Base-by-base conservation (phyloP, 2,888 invertebrate genomes). In the Mystacides longicornis region DNA sequence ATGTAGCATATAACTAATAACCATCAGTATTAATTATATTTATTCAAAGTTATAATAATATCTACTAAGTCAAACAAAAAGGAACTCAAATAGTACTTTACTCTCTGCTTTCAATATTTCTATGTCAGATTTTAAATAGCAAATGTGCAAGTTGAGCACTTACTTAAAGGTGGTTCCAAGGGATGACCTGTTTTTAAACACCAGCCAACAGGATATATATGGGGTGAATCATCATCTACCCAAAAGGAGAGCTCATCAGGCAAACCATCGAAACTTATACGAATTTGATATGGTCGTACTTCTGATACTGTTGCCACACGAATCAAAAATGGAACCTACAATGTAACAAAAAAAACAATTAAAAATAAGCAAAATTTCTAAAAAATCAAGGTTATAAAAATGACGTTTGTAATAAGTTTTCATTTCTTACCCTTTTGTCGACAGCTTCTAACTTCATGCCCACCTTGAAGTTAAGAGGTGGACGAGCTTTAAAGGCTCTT, bases 171-270 rank as follows among this genome's bases (percentile, higher is more conserved):
- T 9, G 89, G 84, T 68, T 93, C 89, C 22, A 95, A 72, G 0
- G 88, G 87, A 69, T 95, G 94, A 1, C 86, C 87, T 1, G 93
- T 93, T 72, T 89, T 89, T 60, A 83, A 79, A 68, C 93, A 93
- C 93, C 94, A 96, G 31, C 90, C 89, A 60, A 90, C 83, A 1
- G 95, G 95, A 75, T 95, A 93, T 64, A 96, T 81, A 70, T 95
- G 93, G 0, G 88, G 82, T 62, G 84, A 87, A 71, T 95, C 93
- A 69, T 94, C 94, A 66, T 94, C 93, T 56, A 93, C 75, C 92
- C 93, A 93, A 69, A 86, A 89, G 61, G 89, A 84, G 67, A 93
- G 86, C 62, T 83, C 81, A 64, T 83, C 83, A 1, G 88, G 85
- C 92, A 94, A 95, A 16, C 93, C 93, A 70, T 94, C 94, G 71